phyloP scores from a whole-genome alignment of 35 echinoderm and acorn worm species.

The Diadema setosum region DNA sequence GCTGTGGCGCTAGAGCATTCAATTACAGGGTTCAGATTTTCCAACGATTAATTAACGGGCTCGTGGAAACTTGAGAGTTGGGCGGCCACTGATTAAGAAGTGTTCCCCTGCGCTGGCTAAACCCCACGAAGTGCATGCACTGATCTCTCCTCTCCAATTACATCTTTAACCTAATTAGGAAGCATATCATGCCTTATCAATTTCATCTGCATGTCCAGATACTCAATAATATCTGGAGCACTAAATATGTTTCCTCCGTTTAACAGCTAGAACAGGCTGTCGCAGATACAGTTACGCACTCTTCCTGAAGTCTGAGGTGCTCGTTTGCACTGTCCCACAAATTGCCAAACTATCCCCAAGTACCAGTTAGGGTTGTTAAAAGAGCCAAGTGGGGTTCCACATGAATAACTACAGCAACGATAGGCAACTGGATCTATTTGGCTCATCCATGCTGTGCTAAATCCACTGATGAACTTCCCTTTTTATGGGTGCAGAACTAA shows the following conservation, averaged over 20 bases:
- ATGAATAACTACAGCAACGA: no score
- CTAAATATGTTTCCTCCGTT: neutral
- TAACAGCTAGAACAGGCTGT: neutral
- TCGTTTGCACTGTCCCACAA: no score
- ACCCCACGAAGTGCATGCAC: neutral
- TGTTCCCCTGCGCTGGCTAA: neutral
- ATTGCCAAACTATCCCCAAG: no score
- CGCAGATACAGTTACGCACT: neutral
- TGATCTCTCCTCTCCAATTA: conserved; percentile 19
- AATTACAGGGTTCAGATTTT: no score
- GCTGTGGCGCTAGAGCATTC: no score
- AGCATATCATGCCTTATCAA: conserved; percentile 32
- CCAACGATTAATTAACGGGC: neutral
- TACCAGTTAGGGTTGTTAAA: no score
- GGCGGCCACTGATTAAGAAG: neutral
- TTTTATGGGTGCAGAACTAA: neutral
- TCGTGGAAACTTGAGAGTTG: neutral
- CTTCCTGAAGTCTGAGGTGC: no score
- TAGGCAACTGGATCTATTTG: conserved; percentile 4
- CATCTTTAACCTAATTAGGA: conserved; percentile 33
- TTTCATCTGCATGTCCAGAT: neutral
- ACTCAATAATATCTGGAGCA: neutral
- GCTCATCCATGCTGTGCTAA: neutral
- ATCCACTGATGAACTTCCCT: neutral
- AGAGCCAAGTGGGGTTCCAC: no score